Evolutionary conservation across 2,888 invertebrate genomes (phyloP).

Genomic region (Melanostoma scalare): DNA sequence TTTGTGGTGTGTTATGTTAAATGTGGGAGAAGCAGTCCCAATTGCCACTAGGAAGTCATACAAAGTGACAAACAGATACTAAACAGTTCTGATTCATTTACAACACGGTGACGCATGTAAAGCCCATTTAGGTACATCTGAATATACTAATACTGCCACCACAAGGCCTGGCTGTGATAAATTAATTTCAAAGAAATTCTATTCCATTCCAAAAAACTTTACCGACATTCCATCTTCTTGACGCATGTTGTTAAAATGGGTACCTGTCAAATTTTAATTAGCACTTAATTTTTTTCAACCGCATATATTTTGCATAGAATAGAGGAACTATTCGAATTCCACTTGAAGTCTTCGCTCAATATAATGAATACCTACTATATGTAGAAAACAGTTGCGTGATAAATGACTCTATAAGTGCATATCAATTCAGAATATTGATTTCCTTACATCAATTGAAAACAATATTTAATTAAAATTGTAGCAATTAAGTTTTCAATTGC

Average conservation of each 20-base stretch:
- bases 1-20: slow-evolving; percentile 20
- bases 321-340: too few species aligned
- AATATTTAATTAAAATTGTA: slow-evolving; percentile 5
- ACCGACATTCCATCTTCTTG: slow-evolving; percentile 32
- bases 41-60: slow-evolving; percentile 54
- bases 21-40: slow-evolving; percentile 21
- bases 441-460: not conserved
- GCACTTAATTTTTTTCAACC: too few species aligned
- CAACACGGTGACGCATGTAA: slow-evolving; percentile 42
- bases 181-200: slow-evolving; percentile 42
- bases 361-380: too few species aligned
- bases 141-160: not conserved
- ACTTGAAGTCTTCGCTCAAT: too few species aligned
- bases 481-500: slow-evolving; percentile 20
- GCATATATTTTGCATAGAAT: too few species aligned
- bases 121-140: not conserved
- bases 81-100: slow-evolving; percentile 34
- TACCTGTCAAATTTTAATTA: not conserved
- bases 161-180: not conserved
- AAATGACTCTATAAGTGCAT: too few species aligned
- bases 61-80: slow-evolving; percentile 29
- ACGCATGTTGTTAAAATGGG: slow-evolving; percentile 16
- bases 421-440: too few species aligned
- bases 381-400: too few species aligned
- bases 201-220: slow-evolving; percentile 54